Base-by-base conservation (phyloP, 2,888 invertebrate species). In the Myathropa florea region DNA sequence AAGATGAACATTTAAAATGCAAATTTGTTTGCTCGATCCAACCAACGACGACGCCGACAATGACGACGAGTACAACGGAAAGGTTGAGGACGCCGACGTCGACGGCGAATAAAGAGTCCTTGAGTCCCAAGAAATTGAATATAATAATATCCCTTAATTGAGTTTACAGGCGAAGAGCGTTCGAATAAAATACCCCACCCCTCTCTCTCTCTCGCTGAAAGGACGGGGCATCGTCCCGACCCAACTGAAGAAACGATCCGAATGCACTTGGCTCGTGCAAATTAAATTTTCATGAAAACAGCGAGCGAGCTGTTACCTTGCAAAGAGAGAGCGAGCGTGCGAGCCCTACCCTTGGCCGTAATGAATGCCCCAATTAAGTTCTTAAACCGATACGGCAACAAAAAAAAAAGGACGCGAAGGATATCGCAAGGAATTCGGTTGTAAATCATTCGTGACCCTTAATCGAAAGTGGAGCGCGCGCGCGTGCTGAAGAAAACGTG, bases 141-240 rank as follows among this genome's bases (percentile, higher is more conserved):
- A 68, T 14, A 57, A 68, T 55, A 68, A 68, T 55, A 30, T 23
- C 30, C 21, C 68, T 21, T 68, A 68, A 68, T 68, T 68, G 53
- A 68, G 23, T 68, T 68, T 33, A 67, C 24, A 28, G 53, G 46
- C 46, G 46, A 7, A 46, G 46, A n/a, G 46, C 46, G 14, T 4
- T 39, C 39, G 14, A 39, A 39, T 18, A 46, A 46, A 46, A 46
- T 7, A 46, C 46, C 46, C 6, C 4, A 9, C 18, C 46, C 46
- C 18, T 33, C 0, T 0, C 18, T 4, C 18, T 2, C 6, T n/a
- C 4, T n/a, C n/a, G 3, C 39, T 33, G n/a, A n/a, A n/a, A n/a
- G n/a, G n/a, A n/a, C n/a, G n/a, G n/a, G n/a, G n/a, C 28, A 28
- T 30, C 30, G 30, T 1, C 33, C 14, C 0, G 26, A 63, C 39